A percentile compares a stretch with the other conserved stretches of the same genome.
Evolutionary conservation across 2,113 vertebrate genomes (phyloP).

Genomic region (Orycteropus afer): DNA sequence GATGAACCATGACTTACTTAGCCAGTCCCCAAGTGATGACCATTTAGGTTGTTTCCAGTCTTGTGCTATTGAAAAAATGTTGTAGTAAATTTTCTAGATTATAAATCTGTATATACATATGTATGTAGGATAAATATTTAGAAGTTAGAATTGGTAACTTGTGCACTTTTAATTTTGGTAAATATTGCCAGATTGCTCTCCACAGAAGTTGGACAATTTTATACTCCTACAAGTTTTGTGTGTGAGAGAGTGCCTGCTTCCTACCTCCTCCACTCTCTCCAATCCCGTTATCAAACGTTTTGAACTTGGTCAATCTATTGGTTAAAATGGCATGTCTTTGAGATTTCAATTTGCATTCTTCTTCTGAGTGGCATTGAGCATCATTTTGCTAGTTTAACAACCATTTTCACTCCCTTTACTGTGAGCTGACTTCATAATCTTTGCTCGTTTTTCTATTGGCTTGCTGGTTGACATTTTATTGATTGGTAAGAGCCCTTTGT

Average conservation of each 20-base stretch:
- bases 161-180: not conserved
- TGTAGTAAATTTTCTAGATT: not conserved
- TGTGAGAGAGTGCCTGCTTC: not conserved
- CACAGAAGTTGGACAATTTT: not conserved
- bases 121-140: not conserved
- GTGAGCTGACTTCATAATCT: not conserved
- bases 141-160: conserved; percentile 2
- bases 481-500: not conserved
- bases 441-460: not conserved
- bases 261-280: not conserved
- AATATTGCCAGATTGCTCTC: not conserved
- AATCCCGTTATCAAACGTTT: not conserved
- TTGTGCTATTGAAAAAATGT: not conserved
- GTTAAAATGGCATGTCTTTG: not conserved
- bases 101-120: not conserved
- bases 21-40: not conserved
- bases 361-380: not conserved
- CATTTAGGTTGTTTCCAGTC: not conserved
- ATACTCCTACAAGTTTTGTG: not conserved
- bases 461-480: not conserved
- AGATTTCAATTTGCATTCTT: not conserved
- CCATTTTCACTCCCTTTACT: not conserved
- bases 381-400: not conserved
- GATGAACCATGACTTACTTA: not conserved
- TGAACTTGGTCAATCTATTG: not conserved